A percentile compares a stretch with the other conserved stretches of the same genome.
Evolutionary conservation across 2,113 vertebrate species (phyloP).

Genomic region (Gasterosteus aculeatus): DNA sequence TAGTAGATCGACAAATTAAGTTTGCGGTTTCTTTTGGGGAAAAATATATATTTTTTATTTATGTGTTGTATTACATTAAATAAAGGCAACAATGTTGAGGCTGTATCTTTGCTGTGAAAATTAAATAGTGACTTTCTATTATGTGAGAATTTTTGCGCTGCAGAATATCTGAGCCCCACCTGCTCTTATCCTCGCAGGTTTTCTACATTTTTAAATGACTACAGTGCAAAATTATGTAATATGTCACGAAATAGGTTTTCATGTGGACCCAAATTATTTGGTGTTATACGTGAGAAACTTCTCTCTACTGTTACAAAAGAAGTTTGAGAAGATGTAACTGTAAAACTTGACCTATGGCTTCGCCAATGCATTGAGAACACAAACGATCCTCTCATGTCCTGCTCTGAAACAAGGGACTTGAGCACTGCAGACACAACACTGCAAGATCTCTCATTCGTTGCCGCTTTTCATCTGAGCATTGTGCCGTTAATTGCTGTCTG

Average conservation of each 20-base stretch:
- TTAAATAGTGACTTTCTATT: background rate
- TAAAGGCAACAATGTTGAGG: background rate
- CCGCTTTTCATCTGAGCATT: slow-evolving; percentile 31
- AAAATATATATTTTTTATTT: too few relatives aligned
- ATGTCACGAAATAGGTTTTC: background rate
- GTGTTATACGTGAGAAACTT: background rate
- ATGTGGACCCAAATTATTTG: background rate
- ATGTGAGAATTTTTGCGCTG: background rate
- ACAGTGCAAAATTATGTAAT: slow-evolving; percentile 23
- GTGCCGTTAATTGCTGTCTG: slow-evolving; percentile 64
- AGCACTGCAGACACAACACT: slow-evolving; percentile 2
- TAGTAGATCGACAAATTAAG: background rate
- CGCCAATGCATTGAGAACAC: background rate
- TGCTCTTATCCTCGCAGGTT: background rate
- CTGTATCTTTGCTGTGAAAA: background rate
- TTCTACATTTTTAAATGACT: background rate
- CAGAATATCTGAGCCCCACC: background rate
- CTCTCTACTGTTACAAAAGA: background rate
- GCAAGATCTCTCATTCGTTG: slow-evolving; percentile 21
- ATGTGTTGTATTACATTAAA: background rate
- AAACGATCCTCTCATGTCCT: slow-evolving; percentile 8
- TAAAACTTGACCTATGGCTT: background rate
- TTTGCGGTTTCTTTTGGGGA: background rate
- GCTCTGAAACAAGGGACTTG: slow-evolving; percentile 11
- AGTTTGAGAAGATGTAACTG: background rate